Evolutionary conservation across 2,888 invertebrate genomes (phyloP), one percentile per base, ranked within the genome.

Genomic region (Maniola hyperantus): DNA sequence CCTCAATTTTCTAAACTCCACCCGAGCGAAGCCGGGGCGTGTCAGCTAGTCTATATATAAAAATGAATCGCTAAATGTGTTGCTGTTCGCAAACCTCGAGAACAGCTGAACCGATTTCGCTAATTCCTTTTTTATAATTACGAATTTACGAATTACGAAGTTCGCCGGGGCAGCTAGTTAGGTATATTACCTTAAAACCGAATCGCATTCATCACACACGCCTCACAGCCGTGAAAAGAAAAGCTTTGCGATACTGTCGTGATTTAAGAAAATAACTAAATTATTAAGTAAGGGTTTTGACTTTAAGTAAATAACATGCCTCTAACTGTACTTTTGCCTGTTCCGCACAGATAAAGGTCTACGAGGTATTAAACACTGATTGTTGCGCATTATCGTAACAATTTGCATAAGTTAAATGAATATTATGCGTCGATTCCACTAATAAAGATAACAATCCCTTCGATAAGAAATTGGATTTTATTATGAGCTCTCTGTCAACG

Each of bases 301-400:
- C 48, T 48, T 18, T 18, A 48, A 48, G 18, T 18, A 2, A 48
- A 48, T 18, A 2, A 8, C 8, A 15, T 4, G 64, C 69, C 71
- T 34, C 54, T 11, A 72, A 70, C 77, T 78, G 79, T 80, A 78
- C 65, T 65, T 78, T 69, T 54, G 82, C 81, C 87, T 88, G 88
- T 76, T 75, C 76, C 72, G 20, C 73, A 76, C 76, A 81, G 89
- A 89, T 89, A 89, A 88, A 85, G 82, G 81, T 83, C 83, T 82
- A 82, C 81, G 81, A 83, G 75, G 57, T 57, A 42, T 57, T 42
- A 39, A 39, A 13, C 57, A 80, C 76, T 77, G 79, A 83, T 87
- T 87, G 85, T 83, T 83, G 82, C 81, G 83, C 83, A 83, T 83
- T 83, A 85, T 79, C 79, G 79, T 73, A 75, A 81, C 79, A 82